Evolutionary conservation across 2,888 invertebrate genomes (phyloP).

Genomic region (Theretra japonica): DNA sequence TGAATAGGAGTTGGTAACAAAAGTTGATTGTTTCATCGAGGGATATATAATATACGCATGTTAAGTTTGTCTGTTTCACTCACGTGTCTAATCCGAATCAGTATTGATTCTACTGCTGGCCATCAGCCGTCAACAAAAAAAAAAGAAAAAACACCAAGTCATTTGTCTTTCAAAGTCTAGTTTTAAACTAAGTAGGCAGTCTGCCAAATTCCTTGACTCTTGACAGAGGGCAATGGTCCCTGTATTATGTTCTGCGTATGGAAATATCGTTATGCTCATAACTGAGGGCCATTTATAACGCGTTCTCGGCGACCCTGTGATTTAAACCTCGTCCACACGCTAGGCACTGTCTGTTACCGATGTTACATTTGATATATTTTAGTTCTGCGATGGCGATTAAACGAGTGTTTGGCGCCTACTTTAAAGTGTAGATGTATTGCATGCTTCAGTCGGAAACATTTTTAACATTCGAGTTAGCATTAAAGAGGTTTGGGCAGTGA

Average conservation of each 20-base stretch:
- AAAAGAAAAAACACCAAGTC: background rate
- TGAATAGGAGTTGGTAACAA: too few relatives aligned
- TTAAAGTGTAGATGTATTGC: background rate
- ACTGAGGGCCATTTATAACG: conserved; percentile 42
- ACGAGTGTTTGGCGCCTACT: background rate
- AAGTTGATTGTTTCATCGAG: too few relatives aligned
- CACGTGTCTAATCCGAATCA: background rate
- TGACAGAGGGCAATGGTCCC: background rate
- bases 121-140: background rate
- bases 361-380: conserved; percentile 26
- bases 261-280: conserved; percentile 38
- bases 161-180: background rate
- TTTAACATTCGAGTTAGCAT: too few relatives aligned
- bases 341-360: conserved; percentile 46
- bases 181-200: background rate
- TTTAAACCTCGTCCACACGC: conserved; percentile 44
- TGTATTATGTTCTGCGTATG: background rate
- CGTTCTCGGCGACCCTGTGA: conserved; percentile 45
- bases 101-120: background rate
- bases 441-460: background rate
- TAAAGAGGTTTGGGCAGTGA: too few relatives aligned
- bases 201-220: conserved; percentile 1
- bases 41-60: too few relatives aligned
- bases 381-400: conserved; percentile 15
- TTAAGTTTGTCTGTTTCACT: too few relatives aligned